Evolutionary conservation across 2,113 vertebrate genomes (phyloP).

Genomic region (Ardeotis arabs): DNA sequence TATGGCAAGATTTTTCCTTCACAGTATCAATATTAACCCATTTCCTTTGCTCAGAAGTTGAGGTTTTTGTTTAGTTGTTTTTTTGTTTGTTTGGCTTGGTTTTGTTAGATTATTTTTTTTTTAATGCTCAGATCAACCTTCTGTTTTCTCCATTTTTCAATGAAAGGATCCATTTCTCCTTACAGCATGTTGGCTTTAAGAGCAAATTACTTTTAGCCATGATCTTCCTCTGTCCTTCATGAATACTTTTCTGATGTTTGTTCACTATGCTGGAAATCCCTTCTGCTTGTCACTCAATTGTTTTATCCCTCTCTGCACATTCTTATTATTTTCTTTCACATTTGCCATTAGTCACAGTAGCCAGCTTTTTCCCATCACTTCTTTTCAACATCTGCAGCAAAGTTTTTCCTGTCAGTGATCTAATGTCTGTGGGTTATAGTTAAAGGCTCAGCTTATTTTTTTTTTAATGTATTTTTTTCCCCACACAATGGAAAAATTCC

Average conservation of each 20-base stretch:
- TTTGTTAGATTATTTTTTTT: background rate
- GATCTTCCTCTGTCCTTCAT: background rate
- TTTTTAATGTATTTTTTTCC: background rate
- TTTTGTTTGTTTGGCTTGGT: background rate
- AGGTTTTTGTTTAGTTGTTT: background rate
- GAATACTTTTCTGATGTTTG: background rate
- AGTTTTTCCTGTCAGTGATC: conserved; percentile 46
- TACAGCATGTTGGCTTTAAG: background rate
- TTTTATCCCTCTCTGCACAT: conserved; percentile 11
- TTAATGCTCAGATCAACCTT: background rate
- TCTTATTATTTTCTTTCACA: background rate
- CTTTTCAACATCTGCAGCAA: conserved; percentile 40
- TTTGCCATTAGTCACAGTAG: conserved; percentile 45
- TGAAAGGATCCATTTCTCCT: background rate
- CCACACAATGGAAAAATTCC: background rate
- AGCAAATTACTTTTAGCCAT: background rate
- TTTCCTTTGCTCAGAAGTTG: background rate
- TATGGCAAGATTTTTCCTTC: background rate
- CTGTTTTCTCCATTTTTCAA: background rate
- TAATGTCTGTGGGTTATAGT: conserved; percentile 46
- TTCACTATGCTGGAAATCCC: conserved; percentile 19
- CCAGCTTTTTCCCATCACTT: conserved; percentile 5
- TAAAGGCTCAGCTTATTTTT: conserved; percentile 12
- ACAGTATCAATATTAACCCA: background rate
- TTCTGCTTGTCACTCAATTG: conserved; percentile 38